Evolutionary conservation across 2,113 vertebrate species (phyloP).

Genomic region (Jaculus jaculus): DNA sequence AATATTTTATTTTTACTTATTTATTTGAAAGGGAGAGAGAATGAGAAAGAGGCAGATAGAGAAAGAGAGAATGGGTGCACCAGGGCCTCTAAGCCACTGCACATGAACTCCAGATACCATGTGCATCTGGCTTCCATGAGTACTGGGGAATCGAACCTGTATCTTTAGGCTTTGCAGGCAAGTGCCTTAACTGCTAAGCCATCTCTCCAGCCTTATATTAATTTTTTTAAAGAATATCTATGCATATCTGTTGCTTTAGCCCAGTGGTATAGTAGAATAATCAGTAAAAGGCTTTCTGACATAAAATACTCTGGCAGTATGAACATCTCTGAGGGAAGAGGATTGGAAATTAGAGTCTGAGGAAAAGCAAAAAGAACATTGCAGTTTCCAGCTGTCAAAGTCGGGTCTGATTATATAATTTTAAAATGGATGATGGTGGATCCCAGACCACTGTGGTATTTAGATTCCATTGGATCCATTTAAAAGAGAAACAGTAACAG

Average conservation of each 20-base stretch:
- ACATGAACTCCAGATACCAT: no score
- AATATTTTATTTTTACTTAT: no score
- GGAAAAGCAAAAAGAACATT: neutral
- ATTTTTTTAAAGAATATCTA: neutral
- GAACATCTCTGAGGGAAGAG: neutral
- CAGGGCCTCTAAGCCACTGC: no score
- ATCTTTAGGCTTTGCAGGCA: no score
- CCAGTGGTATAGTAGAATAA: neutral
- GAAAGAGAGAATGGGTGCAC: neutral
- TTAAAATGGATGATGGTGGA: conserved; percentile 23
- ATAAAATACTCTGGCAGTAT: neutral
- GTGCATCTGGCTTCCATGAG: no score
- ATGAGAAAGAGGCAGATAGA: no score
- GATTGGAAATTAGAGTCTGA: neutral
- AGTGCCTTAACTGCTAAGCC: no score
- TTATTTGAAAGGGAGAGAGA: no score
- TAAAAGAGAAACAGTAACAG: conserved; percentile 75
- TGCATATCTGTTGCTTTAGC: neutral
- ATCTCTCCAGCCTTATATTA: neutral
- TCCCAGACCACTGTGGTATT: conserved; percentile 46
- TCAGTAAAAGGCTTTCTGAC: neutral
- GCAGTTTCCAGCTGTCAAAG: neutral
- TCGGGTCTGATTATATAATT: conserved; percentile 11
- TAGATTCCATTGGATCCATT: conserved; percentile 71
- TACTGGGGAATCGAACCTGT: no score